These are phyloP conservation scores for Chrysaora quinquecirrha DNA, from an alignment of 30 jellyfish, hydroid and myxozoan genomes.

Conservation along the genomic window DNA sequence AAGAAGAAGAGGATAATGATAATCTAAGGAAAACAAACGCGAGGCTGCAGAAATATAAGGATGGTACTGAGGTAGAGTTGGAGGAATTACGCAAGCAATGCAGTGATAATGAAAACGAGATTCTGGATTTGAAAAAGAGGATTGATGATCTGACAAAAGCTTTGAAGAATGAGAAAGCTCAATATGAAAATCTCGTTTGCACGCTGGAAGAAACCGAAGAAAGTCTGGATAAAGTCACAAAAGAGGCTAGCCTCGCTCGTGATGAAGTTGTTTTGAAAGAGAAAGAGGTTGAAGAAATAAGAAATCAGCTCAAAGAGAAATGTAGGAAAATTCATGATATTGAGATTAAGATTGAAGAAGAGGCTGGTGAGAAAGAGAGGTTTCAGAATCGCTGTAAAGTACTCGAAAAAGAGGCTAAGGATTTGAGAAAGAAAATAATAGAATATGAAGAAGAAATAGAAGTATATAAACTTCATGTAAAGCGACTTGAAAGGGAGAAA, in stretches of 20 bases:
- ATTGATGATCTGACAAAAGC: slow-evolving; percentile 68
- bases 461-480: slow-evolving; percentile 62
- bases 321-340: slow-evolving; percentile 62
- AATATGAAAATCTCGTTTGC: slow-evolving; percentile 62
- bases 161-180: slow-evolving; percentile 48
- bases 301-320: slow-evolving; percentile 63
- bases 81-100: slow-evolving; percentile 58
- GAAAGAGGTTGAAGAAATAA: slow-evolving; percentile 72
- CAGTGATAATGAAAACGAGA: slow-evolving; percentile 57
- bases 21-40: slow-evolving; percentile 49
- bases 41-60: slow-evolving; percentile 64
- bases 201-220: slow-evolving; percentile 87
- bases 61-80: slow-evolving; percentile 63
- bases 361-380: slow-evolving; percentile 50
- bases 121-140: slow-evolving; percentile 57
- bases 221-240: slow-evolving; percentile 61
- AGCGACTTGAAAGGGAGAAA: slow-evolving; percentile 79
- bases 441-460: slow-evolving; percentile 82
- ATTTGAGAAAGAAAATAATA: slow-evolving; percentile 47
- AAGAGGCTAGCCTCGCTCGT: slow-evolving; percentile 61
- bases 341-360: slow-evolving; percentile 49
- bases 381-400: slow-evolving; percentile 21
- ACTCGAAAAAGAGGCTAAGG: slow-evolving; percentile 71
- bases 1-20: slow-evolving; percentile 89
- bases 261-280: slow-evolving; percentile 36